Conservation (phyloP, 2,113 vertebrate species). For the Podarcis cretensis region DNA sequence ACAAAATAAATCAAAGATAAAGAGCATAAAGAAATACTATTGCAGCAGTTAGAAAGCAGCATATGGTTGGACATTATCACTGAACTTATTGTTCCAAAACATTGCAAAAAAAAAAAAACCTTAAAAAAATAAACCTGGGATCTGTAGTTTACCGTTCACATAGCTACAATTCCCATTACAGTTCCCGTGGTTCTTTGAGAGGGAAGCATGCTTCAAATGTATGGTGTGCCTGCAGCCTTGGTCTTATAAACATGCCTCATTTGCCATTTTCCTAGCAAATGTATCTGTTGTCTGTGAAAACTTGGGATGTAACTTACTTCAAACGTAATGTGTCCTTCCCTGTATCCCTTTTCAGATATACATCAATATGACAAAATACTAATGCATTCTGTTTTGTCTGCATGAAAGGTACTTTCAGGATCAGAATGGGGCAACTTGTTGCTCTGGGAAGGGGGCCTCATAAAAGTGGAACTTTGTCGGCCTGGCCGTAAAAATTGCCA, state of each 20-base stretch:
- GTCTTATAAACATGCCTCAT: background rate
- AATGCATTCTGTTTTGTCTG: slow-evolving; percentile 6
- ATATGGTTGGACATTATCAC: too few species aligned
- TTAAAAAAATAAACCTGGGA: too few species aligned
- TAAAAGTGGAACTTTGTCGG: slow-evolving; percentile 90
- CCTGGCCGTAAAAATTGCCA: slow-evolving; percentile 81
- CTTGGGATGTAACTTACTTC: background rate
- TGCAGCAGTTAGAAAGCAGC: too few species aligned
- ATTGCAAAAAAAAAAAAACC: too few species aligned
- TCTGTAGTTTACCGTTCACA: too few species aligned
- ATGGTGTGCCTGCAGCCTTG: background rate
- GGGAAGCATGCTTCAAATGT: too few species aligned
- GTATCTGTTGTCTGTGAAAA: background rate
- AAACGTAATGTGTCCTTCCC: background rate
- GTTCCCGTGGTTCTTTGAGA: too few species aligned
- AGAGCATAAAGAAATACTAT: too few species aligned
- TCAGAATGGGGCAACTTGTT: slow-evolving; percentile 94
- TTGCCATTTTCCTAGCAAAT: background rate
- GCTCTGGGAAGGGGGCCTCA: slow-evolving; percentile 89
- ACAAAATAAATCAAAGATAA: too few species aligned
- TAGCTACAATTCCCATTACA: too few species aligned
- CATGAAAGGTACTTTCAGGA: slow-evolving; percentile 90
- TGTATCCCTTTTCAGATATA: background rate
- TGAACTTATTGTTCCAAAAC: too few species aligned
- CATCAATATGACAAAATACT: background rate